These are phyloP conservation scores for human (Homo sapiens) DNA, from an alignment of 2,113 vertebrate genomes.

Conservation along the genomic window GRCh38 chr2:177515501-177516000, in stretches of 20 bases:
- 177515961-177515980: background rate
- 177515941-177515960: background rate
- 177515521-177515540: background rate
- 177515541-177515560: background rate
- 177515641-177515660: background rate
- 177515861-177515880: background rate
- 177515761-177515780: constrained; percentile 19
- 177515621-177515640: constrained; percentile 27
- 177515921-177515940: background rate
- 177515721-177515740: constrained; percentile 2
- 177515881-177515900: background rate
- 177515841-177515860: constrained; percentile 19
- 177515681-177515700: background rate
- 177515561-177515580: background rate
- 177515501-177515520: background rate
- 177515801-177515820: constrained; percentile 34
- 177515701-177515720: background rate
- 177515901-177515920: constrained; percentile 36
- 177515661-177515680: background rate
- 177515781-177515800: background rate
- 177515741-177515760: background rate
- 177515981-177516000: constrained; percentile 17
- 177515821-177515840: background rate
- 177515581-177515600: constrained; percentile 1
- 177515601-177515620: background rate